Base-by-base conservation (phyloP, 2,888 invertebrate species). In the Kryphioiulus occultus region DNA sequence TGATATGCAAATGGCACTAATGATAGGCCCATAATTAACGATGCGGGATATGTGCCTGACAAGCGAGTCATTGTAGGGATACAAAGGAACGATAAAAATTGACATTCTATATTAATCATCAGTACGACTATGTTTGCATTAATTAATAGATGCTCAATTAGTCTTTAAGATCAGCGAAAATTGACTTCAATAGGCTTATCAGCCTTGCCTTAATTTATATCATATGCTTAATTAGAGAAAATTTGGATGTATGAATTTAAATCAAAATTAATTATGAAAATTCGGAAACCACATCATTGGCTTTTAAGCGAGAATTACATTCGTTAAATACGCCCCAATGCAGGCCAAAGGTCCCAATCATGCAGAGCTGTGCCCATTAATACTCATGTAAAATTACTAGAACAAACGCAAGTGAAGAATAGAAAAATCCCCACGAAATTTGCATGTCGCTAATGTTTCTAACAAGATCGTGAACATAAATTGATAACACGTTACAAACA, bases 11-110 rank as follows among this genome's bases (percentile, higher is more conserved):
- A 68, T 68, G 26, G 26, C 68, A 68, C 68, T 68, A 68, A 68
- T 68, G 68, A 68, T 68, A 68, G 68, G 68, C 68, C 68, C 68
- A 68, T 68, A 68, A 68, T 68, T 68, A 68, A 68, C 68, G 68
- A 68, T 68, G 68, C 68, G 68, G 68, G 68, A 68, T 68, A 68
- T 26, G 68, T 26, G 68, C 68, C 26, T 68, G 68, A 68, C 68
- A 68, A 12, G 68, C 26, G 68, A 68, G 68, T 22, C 68, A 68
- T 68, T 68, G 68, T 68, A 68, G 26, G 26, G 12, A 68, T 68
- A 68, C 68, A 68, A 68, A 68, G n/a, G 68, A 68, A 68, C 68
- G 68, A 68, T 68, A 68, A 68, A 68, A 68, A 26, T 12, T 68
- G 68, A 68, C 68, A 68, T 68, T 68, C 1, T 68, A 26, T 68